Evolutionary conservation across 2,888 invertebrate species (phyloP).

Genomic region (Pollenia amentaria): DNA sequence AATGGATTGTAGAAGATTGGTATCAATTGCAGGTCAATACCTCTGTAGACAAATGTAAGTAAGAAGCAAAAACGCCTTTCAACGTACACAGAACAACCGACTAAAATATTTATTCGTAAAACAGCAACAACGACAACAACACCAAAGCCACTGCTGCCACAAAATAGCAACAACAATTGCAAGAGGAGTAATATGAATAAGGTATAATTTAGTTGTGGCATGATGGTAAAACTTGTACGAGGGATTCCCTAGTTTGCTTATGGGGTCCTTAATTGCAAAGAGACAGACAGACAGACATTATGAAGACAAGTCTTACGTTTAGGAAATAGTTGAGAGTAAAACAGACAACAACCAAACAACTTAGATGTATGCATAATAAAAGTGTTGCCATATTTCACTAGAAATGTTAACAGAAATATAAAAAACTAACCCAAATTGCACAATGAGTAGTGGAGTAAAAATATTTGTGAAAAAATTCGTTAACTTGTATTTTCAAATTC

Average conservation of each 20-base stretch:
- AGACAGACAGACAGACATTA: conserved; percentile 70
- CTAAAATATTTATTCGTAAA: conserved; percentile 28
- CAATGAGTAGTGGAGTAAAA: conserved; percentile 1
- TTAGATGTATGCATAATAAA: conserved; percentile 65
- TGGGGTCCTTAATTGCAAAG: conserved; percentile 73
- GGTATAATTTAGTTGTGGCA: conserved; percentile 71
- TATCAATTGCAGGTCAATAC: conserved; percentile 84
- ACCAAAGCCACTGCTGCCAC: conserved; percentile 15
- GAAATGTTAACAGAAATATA: conserved; percentile 3
- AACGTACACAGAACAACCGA: conserved; percentile 58
- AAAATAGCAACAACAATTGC: conserved; percentile 58
- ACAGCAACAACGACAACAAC: conserved; percentile 22
- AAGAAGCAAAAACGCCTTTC: conserved; percentile 72
- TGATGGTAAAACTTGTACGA: conserved; percentile 70
- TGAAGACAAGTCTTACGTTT: conserved; percentile 76
- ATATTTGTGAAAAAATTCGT: background rate
- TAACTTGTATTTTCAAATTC: background rate
- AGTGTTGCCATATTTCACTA: conserved; percentile 71
- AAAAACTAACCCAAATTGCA: conserved; percentile 45
- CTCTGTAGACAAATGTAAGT: conserved; percentile 75
- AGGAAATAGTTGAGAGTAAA: conserved; percentile 27
- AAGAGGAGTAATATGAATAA: conserved; percentile 61
- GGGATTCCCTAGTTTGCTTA: conserved; percentile 82
- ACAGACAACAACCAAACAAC: conserved; percentile 35
- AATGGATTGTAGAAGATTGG: conserved; percentile 82